Conservation (phyloP, 1,140 invertebrate species). For the Telenomus remus region DNA sequence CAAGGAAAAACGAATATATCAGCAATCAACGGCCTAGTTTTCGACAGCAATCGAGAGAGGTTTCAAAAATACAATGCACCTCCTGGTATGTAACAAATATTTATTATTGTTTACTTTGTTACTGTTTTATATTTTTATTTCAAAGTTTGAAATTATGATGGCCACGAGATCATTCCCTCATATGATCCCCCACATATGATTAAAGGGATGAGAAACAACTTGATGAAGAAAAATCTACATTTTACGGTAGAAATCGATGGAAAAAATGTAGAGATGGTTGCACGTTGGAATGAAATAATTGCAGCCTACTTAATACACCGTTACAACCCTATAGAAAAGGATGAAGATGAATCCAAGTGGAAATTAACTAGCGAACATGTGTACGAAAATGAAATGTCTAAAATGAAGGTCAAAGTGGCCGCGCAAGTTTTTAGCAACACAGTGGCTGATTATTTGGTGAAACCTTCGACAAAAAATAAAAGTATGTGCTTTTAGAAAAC, state of each 20-base stretch:
- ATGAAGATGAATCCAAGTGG: neutral
- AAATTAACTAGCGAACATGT: slow-evolving; percentile 15
- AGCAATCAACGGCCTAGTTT: slow-evolving; percentile 17
- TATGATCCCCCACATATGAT: slow-evolving; percentile 32
- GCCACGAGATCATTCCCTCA: slow-evolving; percentile 13
- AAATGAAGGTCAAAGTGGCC: slow-evolving; percentile 31
- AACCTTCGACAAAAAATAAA: neutral
- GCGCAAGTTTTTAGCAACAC: slow-evolving; percentile 19
- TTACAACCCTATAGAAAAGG: neutral
- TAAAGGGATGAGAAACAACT: slow-evolving; percentile 35
- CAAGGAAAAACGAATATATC: slow-evolving; percentile 20
- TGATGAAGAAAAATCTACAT: slow-evolving; percentile 20
- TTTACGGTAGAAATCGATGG: neutral
- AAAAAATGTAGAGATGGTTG: neutral
- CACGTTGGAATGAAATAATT: slow-evolving; percentile 2
- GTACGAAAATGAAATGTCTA: slow-evolving; percentile 1
- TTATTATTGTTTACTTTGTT: too few species aligned
- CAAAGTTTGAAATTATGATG: slow-evolving; percentile 20
- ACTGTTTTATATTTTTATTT: neutral
- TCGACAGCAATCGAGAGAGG: neutral
- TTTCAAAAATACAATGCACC: neutral
- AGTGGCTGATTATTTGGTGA: neutral
- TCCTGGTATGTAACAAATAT: neutral
- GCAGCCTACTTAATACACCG: slow-evolving; percentile 8
- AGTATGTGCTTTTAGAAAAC: neutral